A percentile compares a stretch with the other conserved stretches of the same genome.
Conservation (phyloP, 2,113 vertebrate genomes). For the Rostratula benghalensis region DNA sequence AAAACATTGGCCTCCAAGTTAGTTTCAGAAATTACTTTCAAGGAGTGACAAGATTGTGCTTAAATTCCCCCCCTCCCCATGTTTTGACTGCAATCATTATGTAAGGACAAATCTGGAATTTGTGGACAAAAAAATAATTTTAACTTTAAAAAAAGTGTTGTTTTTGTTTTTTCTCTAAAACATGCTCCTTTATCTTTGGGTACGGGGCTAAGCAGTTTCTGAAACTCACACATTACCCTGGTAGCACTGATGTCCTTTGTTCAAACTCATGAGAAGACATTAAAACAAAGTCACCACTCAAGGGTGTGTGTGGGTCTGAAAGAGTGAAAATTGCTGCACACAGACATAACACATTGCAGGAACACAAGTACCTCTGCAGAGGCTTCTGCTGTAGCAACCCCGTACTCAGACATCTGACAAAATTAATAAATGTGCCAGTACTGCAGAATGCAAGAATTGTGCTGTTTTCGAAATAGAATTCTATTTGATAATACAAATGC, state of each 20-base stretch:
- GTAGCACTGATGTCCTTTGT: not conserved
- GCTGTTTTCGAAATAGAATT: not conserved
- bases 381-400: not conserved
- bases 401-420: not conserved
- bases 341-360: not conserved
- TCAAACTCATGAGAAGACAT: conserved; percentile 1
- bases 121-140: not conserved
- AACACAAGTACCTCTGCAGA: not conserved
- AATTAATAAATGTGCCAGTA: not conserved
- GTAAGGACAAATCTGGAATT: not conserved
- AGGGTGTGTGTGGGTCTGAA: not conserved
- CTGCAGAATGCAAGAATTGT: not conserved
- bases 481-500: not conserved
- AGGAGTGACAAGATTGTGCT: not conserved
- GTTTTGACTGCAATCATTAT: not conserved
- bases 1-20: not conserved
- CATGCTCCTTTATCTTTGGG: accelerated
- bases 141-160: not conserved
- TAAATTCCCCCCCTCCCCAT: not conserved
- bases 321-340: not conserved
- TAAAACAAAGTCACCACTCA: not conserved
- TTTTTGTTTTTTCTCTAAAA: not conserved
- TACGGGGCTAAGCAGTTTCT: conserved; percentile 11
- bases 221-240: conserved; percentile 3
- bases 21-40: conserved; percentile 50